phyloP scores from a whole-genome alignment of 2,797 vertebrate genomes.

The Margarornis squamiger region DNA sequence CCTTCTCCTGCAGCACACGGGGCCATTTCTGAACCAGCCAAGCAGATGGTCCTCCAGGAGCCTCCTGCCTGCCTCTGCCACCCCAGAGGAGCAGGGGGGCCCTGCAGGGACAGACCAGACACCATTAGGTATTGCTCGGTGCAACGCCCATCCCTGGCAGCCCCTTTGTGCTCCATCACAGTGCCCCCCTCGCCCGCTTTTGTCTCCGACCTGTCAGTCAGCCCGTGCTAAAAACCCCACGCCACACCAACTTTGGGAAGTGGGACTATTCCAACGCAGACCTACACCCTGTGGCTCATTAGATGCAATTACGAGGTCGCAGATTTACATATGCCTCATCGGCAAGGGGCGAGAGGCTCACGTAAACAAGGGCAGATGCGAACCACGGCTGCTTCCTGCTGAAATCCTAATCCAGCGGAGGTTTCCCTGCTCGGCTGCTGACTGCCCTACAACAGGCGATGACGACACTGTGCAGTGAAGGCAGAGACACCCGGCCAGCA shows the following conservation, averaged over 20 bases:
- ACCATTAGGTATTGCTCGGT: not conserved
- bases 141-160: slow-evolving; percentile 14
- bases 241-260: slow-evolving; percentile 21
- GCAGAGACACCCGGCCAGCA: not conserved
- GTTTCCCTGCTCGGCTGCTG: not conserved
- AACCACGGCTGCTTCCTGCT: not conserved
- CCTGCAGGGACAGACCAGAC: not conserved
- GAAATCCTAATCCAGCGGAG: not conserved
- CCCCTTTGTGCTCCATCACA: slow-evolving; percentile 7
- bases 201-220: slow-evolving; percentile 16
- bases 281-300: not conserved
- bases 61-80: not conserved
- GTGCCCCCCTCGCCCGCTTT: slow-evolving; percentile 39
- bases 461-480: not conserved
- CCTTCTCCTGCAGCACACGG: accelerated
- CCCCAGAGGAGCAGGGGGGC: not conserved
- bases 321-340: not conserved
- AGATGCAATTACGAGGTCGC: not conserved
- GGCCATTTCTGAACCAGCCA: not conserved
- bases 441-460: not conserved
- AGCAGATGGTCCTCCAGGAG: not conserved
- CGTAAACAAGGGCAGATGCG: slow-evolving; percentile 18
- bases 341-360: not conserved
- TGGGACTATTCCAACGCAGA: not conserved
- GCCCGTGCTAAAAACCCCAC: not conserved